These are phyloP conservation scores for Capra hircus DNA, from an alignment of 2,113 vertebrate species.

Conservation along the genomic window DNA sequence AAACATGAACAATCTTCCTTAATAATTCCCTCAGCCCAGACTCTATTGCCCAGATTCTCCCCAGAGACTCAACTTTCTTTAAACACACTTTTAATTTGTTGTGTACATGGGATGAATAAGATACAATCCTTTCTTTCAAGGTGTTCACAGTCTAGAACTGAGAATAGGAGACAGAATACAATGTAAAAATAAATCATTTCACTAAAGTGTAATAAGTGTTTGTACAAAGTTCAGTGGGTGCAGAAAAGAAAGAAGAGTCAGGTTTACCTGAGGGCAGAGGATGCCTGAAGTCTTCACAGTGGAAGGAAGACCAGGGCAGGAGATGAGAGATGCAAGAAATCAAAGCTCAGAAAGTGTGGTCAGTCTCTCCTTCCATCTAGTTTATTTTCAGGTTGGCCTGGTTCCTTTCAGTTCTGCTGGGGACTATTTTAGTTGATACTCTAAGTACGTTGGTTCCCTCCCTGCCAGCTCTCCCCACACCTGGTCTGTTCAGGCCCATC, in stretches of 20 bases:
- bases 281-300: not conserved
- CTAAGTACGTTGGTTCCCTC: not conserved
- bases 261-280: not conserved
- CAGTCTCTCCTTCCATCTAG: not conserved
- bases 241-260: not conserved
- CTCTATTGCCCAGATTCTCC: not conserved
- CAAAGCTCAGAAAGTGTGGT: not conserved
- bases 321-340: not conserved
- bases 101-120: not conserved
- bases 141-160: not conserved
- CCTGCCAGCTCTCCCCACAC: not conserved
- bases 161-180: not conserved
- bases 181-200: not conserved
- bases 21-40: not conserved
- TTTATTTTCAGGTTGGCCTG: not conserved
- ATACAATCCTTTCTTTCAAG: not conserved
- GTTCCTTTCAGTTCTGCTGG: not conserved
- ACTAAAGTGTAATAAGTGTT: not conserved
- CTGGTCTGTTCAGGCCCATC: slow-evolving; percentile 9
- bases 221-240: not conserved
- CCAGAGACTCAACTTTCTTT: not conserved
- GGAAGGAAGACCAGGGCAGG: not conserved
- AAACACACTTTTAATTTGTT: not conserved
- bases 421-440: not conserved
- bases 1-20: not conserved